phyloP scores from a whole-genome alignment of 1,140 invertebrate genomes.

The Drosophila virilis region DNA sequence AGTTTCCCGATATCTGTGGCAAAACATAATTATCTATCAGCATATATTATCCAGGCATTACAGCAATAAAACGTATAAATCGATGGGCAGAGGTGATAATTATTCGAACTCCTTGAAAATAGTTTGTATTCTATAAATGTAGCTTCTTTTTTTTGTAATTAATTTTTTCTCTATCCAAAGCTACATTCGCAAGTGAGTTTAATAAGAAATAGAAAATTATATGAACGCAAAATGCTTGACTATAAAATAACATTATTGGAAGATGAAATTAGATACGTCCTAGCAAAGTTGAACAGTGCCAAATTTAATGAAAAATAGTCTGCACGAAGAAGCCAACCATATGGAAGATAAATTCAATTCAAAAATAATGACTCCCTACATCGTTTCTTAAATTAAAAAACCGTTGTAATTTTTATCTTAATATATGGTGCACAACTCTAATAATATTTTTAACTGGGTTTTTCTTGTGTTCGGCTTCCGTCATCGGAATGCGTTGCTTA shows the following conservation, averaged over 20 bases:
- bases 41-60: too few relatives aligned
- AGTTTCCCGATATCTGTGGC: background rate
- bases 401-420: background rate
- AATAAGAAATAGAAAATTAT: too few relatives aligned
- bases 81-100: too few relatives aligned
- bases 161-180: background rate
- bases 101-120: background rate
- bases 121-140: background rate
- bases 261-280: background rate
- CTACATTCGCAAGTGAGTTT: background rate
- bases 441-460: background rate
- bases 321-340: background rate
- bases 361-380: background rate
- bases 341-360: background rate
- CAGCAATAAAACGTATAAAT: too few relatives aligned
- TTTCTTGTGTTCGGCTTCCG: too few relatives aligned
- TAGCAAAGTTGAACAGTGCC: background rate
- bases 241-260: background rate
- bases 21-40: too few relatives aligned
- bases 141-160: background rate
- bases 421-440: background rate
- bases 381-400: background rate
- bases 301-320: background rate
- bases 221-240: background rate
- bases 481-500: too few relatives aligned